A percentile compares a stretch with the other conserved stretches of the same genome.
Evolutionary conservation across 2,113 vertebrate genomes (phyloP).

Genomic region (Gracilinanus agilis): DNA sequence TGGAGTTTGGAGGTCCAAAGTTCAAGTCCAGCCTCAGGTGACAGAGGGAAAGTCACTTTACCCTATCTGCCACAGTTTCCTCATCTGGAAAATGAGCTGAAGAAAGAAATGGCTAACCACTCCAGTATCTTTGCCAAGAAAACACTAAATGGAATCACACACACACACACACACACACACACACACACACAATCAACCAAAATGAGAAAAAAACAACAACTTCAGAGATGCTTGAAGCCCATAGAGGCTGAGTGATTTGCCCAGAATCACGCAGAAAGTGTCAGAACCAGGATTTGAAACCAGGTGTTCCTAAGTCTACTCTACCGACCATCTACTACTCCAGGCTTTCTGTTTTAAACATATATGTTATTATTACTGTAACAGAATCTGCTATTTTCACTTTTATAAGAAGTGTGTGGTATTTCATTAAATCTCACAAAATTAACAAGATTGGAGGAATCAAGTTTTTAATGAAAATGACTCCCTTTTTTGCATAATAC

Average conservation of each 20-base stretch:
- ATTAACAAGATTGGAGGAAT: neutral
- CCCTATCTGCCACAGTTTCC: too few relatives aligned
- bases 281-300: neutral
- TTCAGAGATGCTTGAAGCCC: neutral
- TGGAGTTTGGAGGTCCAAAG: too few relatives aligned
- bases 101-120: too few relatives aligned
- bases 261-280: neutral
- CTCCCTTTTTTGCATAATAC: neutral
- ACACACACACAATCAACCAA: too few relatives aligned
- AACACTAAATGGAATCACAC: too few relatives aligned
- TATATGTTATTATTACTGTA: neutral
- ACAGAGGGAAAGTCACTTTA: too few relatives aligned
- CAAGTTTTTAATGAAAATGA: neutral
- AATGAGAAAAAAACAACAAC: too few relatives aligned
- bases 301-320: neutral
- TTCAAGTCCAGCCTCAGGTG: too few relatives aligned
- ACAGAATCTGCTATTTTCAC: neutral
- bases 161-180: too few relatives aligned
- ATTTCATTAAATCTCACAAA: neutral
- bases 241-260: neutral
- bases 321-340: neutral
- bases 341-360: neutral
- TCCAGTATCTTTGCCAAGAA: too few relatives aligned
- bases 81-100: too few relatives aligned
- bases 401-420: neutral